Base-by-base conservation (phyloP, 2,888 invertebrate species). In the Diploptera punctata region DNA sequence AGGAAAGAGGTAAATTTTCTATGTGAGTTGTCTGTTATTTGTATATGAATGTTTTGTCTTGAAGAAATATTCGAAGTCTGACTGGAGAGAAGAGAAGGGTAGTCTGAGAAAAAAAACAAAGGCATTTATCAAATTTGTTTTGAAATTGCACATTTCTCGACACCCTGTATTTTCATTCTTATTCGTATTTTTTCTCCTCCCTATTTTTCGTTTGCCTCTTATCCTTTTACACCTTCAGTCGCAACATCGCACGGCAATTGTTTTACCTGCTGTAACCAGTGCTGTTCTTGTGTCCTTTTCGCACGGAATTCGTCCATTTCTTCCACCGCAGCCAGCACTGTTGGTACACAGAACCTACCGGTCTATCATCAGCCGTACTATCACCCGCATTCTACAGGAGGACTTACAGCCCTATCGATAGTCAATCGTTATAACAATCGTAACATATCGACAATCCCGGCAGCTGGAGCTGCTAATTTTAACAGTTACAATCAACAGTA, bases 101-200 rank as follows among this genome's bases (percentile, higher is more conserved):
- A n/a, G n/a, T n/a, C n/a, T n/a, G n/a, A n/a, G n/a, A n/a, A n/a
- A n/a, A n/a, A n/a, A n/a, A n/a, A n/a, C n/a, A n/a, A n/a, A n/a
- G n/a, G n/a, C n/a, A n/a, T n/a, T 18, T n/a, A 47, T 19, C 47
- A 18, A 1, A 44, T n/a, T 47, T 47, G 18, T 19, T 18, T 47
- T 47, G 60, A n/a, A n/a, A n/a, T 60, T 60, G 26, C 10, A n/a
- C 16, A n/a, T 9, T 60, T 60, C n/a, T 38, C 70, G 72, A 68
- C 74, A 74, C 26, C 72, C 74, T 74, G 74, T 74, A 74, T 74
- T 74, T 74, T 72, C 74, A 74, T 70, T 74, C 69, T 52, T 74
- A 72, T 67, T 60, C 74, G 38, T 70, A 69, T 26, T 72, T 72
- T n/a, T 31, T 72, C 73, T 71, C 69, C 73, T 70, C 75, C 72